Evolutionary conservation across 2,888 invertebrate species (phyloP).

Genomic region (Drosophila ustulata): DNA sequence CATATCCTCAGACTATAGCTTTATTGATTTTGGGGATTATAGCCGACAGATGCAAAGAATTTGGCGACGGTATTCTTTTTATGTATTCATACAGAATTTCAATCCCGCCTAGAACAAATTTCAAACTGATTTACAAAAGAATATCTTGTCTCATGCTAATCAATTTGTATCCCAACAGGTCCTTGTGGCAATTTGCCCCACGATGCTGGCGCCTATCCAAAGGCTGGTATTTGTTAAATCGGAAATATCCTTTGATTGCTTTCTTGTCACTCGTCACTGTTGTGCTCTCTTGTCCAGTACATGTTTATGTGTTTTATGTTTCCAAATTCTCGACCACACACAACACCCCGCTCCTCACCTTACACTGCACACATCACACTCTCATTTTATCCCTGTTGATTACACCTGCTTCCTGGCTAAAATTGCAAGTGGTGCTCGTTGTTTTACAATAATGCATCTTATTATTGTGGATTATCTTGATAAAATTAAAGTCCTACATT

Average conservation of each 20-base stretch:
- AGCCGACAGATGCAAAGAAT: too few species aligned
- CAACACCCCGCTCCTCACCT: neutral
- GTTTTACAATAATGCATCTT: constrained; percentile 26
- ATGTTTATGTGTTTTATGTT: constrained; percentile 40
- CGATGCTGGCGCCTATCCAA: constrained; percentile 72
- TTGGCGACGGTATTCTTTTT: too few species aligned
- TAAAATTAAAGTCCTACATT: constrained; percentile 36
- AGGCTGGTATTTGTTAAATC: constrained; percentile 80
- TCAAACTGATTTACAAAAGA: too few species aligned
- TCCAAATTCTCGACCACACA: constrained; percentile 56
- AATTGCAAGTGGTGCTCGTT: constrained; percentile 35
- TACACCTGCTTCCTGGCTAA: constrained; percentile 10
- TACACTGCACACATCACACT: neutral
- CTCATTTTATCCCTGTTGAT: neutral
- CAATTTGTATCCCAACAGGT: constrained; percentile 33
- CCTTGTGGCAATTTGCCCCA: constrained; percentile 49
- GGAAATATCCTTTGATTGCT: constrained; percentile 58
- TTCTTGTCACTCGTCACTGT: constrained; percentile 5
- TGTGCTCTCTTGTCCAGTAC: constrained; percentile 5
- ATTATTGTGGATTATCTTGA: constrained; percentile 30
- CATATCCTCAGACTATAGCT: too few species aligned
- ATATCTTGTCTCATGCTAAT: neutral
- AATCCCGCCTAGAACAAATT: too few species aligned
- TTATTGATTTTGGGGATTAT: too few species aligned
- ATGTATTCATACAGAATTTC: too few species aligned